phyloP scores from a whole-genome alignment of 2,888 invertebrate genomes.

The Cheilosia vernalis region DNA sequence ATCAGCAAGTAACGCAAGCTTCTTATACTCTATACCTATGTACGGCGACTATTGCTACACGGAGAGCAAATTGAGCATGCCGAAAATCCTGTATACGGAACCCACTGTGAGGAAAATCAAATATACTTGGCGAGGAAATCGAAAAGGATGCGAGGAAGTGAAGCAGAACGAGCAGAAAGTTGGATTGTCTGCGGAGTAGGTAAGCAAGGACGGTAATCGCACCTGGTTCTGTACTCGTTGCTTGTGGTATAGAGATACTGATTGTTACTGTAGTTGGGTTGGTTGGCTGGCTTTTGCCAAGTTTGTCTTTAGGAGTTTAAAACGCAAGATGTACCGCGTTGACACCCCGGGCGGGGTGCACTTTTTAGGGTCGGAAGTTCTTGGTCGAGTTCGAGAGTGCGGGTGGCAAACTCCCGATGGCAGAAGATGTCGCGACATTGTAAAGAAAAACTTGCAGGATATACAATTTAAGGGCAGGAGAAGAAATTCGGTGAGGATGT shows the following conservation, averaged over 20 bases:
- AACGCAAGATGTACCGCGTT: slow-evolving; percentile 58
- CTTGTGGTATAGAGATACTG: slow-evolving; percentile 30
- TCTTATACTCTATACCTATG: slow-evolving; percentile 22
- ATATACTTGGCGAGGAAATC: slow-evolving; percentile 62
- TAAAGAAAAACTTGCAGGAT: slow-evolving; percentile 15
- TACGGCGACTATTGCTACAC: slow-evolving; percentile 20
- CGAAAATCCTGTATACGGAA: slow-evolving; percentile 64
- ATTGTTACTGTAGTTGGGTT: neutral
- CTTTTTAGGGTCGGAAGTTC: slow-evolving; percentile 52
- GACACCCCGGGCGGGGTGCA: slow-evolving; percentile 69
- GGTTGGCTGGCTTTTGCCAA: slow-evolving; percentile 54
- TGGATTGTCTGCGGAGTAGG: slow-evolving; percentile 32
- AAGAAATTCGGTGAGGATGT: slow-evolving; percentile 67
- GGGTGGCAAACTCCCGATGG: slow-evolving; percentile 41
- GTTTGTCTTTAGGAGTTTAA: slow-evolving; percentile 70
- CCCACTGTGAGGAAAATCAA: slow-evolving; percentile 54
- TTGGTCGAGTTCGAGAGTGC: slow-evolving; percentile 34
- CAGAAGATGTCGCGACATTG: slow-evolving; percentile 36
- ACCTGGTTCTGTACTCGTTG: slow-evolving; percentile 59
- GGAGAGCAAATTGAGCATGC: slow-evolving; percentile 70
- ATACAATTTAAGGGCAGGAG: slow-evolving; percentile 17
- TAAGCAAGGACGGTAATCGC: slow-evolving; percentile 49
- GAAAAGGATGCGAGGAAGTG: slow-evolving; percentile 51
- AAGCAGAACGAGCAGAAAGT: slow-evolving; percentile 17
- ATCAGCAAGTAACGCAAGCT: slow-evolving; percentile 69